Conservation (phyloP, 2,888 invertebrate genomes). For the Pogonocherus hispidulus region DNA sequence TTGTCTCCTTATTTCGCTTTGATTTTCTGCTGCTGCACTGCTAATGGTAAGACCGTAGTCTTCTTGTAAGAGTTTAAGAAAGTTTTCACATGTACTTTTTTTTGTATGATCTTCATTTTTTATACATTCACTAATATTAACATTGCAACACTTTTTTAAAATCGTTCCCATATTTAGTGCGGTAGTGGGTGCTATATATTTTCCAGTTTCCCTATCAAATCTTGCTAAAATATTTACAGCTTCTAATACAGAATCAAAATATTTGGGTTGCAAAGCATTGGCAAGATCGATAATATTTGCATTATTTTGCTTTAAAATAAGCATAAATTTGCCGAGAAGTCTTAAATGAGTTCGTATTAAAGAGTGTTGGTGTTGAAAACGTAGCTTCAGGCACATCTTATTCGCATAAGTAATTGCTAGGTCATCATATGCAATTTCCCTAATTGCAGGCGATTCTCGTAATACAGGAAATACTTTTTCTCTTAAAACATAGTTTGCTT, state of each 20-base stretch:
- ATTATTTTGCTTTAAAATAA: not conserved
- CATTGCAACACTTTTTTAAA: not conserved
- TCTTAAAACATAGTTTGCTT: not conserved
- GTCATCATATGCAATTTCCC: not conserved
- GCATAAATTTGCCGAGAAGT: not conserved
- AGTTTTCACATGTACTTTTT: no score
- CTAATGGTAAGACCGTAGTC: no score
- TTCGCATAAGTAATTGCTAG: not conserved
- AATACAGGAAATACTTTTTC: conserved; percentile 2
- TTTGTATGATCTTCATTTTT: not conserved
- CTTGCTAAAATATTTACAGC: not conserved
- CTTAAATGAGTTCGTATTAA: not conserved
- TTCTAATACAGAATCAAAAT: not conserved
- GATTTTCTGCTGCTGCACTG: no score
- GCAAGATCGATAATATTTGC: no score
- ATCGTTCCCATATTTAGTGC: not conserved
- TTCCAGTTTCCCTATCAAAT: not conserved
- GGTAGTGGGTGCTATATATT: not conserved
- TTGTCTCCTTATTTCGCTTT: no score
- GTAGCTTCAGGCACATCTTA: not conserved
- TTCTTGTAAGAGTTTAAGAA: no score
- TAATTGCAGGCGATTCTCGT: not conserved
- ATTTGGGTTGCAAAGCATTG: not conserved
- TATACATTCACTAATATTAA: not conserved
- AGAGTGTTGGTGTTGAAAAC: no score